phyloP scores from a whole-genome alignment of 2,113 vertebrate species.

The Orthonyx spaldingii region DNA sequence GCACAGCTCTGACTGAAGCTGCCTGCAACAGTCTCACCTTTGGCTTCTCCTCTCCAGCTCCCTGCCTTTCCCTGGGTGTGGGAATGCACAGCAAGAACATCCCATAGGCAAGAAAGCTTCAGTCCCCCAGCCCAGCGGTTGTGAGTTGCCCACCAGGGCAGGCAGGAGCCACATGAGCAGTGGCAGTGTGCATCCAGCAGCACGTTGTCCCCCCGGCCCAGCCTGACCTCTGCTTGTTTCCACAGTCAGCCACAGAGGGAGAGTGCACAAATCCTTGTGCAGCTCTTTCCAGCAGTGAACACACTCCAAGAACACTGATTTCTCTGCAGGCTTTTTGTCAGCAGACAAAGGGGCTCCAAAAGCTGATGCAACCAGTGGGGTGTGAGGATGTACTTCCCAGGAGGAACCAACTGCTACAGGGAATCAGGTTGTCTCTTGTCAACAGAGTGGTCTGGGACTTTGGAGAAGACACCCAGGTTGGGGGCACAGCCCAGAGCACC shows the following conservation, averaged over 20 bases:
- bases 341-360: neutral
- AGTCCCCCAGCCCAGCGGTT: neutral
- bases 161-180: neutral
- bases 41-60: neutral
- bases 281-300: neutral
- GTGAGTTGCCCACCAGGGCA: neutral
- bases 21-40: neutral
- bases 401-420: neutral
- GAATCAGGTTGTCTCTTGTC: neutral
- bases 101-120: neutral
- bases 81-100: neutral
- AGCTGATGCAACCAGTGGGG: neutral
- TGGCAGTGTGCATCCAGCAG: neutral
- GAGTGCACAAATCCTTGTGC: neutral
- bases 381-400: neutral
- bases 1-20: neutral
- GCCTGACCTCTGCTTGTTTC: neutral
- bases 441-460: neutral
- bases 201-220: rapidly evolving
- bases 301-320: neutral
- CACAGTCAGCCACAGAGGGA: neutral
- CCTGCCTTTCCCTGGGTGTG: neutral
- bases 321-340: neutral
- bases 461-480: neutral
- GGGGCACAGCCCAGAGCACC: neutral